A percentile compares a stretch with the other conserved stretches of the same genome.
Evolutionary conservation across 2,888 invertebrate genomes (phyloP).

Genomic region (Glyphotaelius pellucidus): DNA sequence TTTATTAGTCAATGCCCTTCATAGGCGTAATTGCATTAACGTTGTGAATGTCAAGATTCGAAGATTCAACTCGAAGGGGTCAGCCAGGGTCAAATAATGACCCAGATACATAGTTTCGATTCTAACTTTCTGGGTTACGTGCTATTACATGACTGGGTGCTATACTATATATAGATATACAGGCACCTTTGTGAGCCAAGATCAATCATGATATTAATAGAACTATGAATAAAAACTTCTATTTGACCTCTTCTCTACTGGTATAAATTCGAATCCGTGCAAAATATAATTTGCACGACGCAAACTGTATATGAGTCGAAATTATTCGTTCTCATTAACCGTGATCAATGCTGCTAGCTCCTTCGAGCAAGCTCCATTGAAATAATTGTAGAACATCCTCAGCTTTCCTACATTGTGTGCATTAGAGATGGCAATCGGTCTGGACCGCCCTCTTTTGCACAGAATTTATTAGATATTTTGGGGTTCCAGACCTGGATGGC

Average conservation of each 20-base stretch:
- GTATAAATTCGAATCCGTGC: too few species aligned
- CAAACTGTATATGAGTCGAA: too few species aligned
- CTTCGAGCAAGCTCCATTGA: too few species aligned
- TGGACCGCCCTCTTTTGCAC: too few species aligned
- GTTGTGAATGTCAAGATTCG: slow-evolving; percentile 7
- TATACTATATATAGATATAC: neutral
- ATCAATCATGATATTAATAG: neutral
- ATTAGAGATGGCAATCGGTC: too few species aligned
- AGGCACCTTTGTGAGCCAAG: neutral
- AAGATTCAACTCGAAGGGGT: neutral
- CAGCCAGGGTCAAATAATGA: slow-evolving; percentile 12
- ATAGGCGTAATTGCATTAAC: neutral
- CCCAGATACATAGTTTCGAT: slow-evolving; percentile 13
- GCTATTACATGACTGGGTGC: neutral
- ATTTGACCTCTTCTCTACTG: neutral
- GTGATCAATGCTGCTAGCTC: too few species aligned
- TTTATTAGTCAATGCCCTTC: neutral
- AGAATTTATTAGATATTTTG: too few species aligned
- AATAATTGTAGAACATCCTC: too few species aligned
- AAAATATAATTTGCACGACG: too few species aligned
- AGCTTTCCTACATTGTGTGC: too few species aligned
- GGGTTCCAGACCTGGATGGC: too few species aligned
- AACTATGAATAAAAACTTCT: neutral
- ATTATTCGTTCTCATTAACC: too few species aligned
- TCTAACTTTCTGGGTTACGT: neutral